These are phyloP conservation scores for Melanotaenia pygmaea DNA, from an alignment of 2,797 vertebrate species.

Conservation along the genomic window DNA sequence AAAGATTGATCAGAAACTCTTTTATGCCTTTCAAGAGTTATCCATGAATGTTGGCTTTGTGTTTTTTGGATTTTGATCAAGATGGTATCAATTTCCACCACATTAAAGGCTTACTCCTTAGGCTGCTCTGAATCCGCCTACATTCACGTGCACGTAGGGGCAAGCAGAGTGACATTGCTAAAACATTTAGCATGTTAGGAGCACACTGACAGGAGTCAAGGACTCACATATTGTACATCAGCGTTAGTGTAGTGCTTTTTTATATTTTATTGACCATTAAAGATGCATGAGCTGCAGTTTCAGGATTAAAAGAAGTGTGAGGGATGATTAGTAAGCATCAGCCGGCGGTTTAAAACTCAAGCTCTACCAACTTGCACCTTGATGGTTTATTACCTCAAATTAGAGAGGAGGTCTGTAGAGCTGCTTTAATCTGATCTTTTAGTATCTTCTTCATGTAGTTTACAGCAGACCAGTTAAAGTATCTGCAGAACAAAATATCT, in stretches of 20 bases:
- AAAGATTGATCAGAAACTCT: constrained; percentile 29
- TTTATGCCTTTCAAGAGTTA: constrained; percentile 11
- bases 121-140: constrained; percentile 52
- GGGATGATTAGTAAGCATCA: constrained; percentile 21
- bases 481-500: constrained; percentile 19
- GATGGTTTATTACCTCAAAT: constrained; percentile 31
- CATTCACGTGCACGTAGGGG: constrained; percentile 40
- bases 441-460: constrained; percentile 48
- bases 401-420: constrained; percentile 45
- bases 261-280: constrained; percentile 72
- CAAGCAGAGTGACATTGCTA: constrained; percentile 44
- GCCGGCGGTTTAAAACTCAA: constrained; percentile 42
- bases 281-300: constrained; percentile 66
- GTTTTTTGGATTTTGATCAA: constrained; percentile 53
- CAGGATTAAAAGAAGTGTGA: constrained; percentile 55
- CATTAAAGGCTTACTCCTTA: constrained; percentile 55
- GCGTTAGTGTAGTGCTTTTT: constrained; percentile 56
- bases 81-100: constrained; percentile 56
- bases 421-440: constrained; percentile 61
- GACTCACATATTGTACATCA: constrained; percentile 32
- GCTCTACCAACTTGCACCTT: constrained; percentile 47
- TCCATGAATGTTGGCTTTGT: constrained; percentile 42
- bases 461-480: constrained; percentile 13
- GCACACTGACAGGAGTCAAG: constrained; percentile 51
- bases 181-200: constrained; percentile 58